A percentile compares a stretch with the other conserved stretches of the same genome.
phyloP scores from a whole-genome alignment of 2,113 vertebrate genomes.

The Phylloscopus trochiloides region DNA sequence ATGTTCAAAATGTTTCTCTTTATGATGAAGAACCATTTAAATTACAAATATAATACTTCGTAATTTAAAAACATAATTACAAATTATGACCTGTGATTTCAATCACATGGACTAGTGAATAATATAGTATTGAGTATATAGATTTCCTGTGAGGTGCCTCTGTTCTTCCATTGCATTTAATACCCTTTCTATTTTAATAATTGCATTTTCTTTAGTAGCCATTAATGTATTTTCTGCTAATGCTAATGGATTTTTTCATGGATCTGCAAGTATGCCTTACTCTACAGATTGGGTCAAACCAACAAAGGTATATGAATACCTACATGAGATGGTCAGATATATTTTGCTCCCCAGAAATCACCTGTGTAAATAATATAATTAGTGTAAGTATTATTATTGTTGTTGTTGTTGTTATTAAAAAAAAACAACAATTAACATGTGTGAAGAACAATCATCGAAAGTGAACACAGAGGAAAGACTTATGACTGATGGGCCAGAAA shows the following conservation, averaged over 20 bases:
- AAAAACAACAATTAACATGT: accelerated
- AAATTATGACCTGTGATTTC: not conserved
- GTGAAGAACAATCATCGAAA: not conserved
- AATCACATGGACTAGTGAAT: not conserved
- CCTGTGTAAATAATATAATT: not conserved
- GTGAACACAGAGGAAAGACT: not conserved
- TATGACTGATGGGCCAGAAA: not conserved
- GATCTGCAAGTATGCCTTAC: not conserved
- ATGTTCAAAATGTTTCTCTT: not conserved
- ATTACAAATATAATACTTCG: not conserved
- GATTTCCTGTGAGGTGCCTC: not conserved
- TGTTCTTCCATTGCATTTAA: not conserved
- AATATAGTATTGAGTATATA: not conserved
- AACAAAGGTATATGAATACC: not conserved
- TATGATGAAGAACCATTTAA: not conserved
- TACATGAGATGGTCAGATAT: not conserved
- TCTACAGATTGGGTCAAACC: not conserved
- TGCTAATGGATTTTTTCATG: not conserved
- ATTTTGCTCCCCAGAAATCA: not conserved
- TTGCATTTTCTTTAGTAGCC: not conserved
- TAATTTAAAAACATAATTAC: not conserved
- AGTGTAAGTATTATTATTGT: not conserved
- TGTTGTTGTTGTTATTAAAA: not conserved
- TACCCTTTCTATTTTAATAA: not conserved
- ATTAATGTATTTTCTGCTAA: not conserved